Evolutionary conservation across 2,113 vertebrate species (phyloP).

Genomic region (Pipa parva): DNA sequence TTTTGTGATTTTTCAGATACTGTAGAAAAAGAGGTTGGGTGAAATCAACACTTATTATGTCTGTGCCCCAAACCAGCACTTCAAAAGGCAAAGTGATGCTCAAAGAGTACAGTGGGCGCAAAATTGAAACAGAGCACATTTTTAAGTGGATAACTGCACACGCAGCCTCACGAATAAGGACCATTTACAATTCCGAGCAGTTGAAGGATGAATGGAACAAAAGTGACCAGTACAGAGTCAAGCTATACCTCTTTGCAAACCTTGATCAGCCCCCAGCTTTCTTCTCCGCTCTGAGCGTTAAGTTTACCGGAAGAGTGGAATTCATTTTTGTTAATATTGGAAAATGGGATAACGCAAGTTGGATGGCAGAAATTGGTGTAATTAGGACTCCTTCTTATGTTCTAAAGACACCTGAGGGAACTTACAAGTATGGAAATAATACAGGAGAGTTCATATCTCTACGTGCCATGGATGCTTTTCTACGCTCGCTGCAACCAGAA

Average conservation of each 20-base stretch:
- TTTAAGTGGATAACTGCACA: slow-evolving; percentile 97
- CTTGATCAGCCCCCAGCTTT: slow-evolving; percentile 89
- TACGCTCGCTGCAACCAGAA: slow-evolving; percentile 91
- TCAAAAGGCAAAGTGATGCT: slow-evolving; percentile 97
- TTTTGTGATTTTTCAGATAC: slow-evolving; percentile 74
- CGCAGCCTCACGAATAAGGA: slow-evolving; percentile 88
- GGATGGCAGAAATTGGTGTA: slow-evolving; percentile 79
- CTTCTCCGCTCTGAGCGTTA: slow-evolving; percentile 93
- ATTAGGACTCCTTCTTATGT: slow-evolving; percentile 83
- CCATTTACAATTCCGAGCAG: slow-evolving; percentile 71
- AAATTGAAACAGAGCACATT: slow-evolving; percentile 82
- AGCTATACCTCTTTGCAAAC: slow-evolving; percentile 89
- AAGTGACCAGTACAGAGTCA: slow-evolving; percentile 76
- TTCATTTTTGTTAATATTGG: slow-evolving; percentile 94
- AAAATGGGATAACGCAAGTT: slow-evolving; percentile 82
- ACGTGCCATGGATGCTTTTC: slow-evolving; percentile 89
- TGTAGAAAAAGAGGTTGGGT: slow-evolving; percentile 90
- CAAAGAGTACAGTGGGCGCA: slow-evolving; percentile 83
- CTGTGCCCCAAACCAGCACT: slow-evolving; percentile 90
- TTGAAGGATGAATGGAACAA: slow-evolving; percentile 85
- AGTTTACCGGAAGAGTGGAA: slow-evolving; percentile 94
- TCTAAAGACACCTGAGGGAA: slow-evolving; percentile 91
- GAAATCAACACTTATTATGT: slow-evolving; percentile 92
- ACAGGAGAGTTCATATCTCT: slow-evolving; percentile 90
- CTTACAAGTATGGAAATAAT: slow-evolving; percentile 90